phyloP scores from a whole-genome alignment of 2,797 vertebrate genomes.

The Lagothrix lagotricha region DNA sequence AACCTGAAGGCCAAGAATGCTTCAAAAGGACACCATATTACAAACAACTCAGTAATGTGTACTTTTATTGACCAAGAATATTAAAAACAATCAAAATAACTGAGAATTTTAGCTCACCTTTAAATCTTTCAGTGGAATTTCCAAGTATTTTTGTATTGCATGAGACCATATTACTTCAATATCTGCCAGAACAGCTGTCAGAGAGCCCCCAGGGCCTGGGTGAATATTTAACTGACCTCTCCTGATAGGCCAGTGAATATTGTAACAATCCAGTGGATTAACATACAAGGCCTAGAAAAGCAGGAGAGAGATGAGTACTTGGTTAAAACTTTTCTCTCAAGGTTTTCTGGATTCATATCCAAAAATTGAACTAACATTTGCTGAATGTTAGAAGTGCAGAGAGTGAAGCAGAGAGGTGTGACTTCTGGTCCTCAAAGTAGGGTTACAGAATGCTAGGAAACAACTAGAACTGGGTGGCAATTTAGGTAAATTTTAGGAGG shows the following conservation, averaged over 20 bases:
- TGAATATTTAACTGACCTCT: constrained; percentile 95
- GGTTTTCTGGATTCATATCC: background rate
- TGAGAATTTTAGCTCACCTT: constrained; percentile 88
- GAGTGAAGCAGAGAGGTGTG: background rate
- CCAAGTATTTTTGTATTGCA: constrained; percentile 94
- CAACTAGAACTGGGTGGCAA: background rate
- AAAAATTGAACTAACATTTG: constrained; percentile 6
- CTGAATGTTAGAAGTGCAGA: background rate
- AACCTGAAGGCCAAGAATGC: background rate
- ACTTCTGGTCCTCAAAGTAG: background rate
- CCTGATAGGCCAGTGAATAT: constrained; percentile 94
- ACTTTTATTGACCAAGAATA: background rate
- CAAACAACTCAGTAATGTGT: background rate
- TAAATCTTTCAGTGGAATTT: constrained; percentile 96
- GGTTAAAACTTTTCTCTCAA: background rate
- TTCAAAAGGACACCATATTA: background rate
- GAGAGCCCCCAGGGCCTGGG: constrained; percentile 91
- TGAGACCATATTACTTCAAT: constrained; percentile 97
- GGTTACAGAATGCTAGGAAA: background rate
- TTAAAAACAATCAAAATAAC: background rate
- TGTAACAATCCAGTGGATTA: constrained; percentile 94
- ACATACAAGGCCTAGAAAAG: constrained; percentile 91
- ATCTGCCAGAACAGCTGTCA: constrained; percentile 93
- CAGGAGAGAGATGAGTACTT: background rate
- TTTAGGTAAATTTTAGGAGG: background rate